phyloP scores from a whole-genome alignment of 2,113 vertebrate genomes.

The Cheilinus undulatus region DNA sequence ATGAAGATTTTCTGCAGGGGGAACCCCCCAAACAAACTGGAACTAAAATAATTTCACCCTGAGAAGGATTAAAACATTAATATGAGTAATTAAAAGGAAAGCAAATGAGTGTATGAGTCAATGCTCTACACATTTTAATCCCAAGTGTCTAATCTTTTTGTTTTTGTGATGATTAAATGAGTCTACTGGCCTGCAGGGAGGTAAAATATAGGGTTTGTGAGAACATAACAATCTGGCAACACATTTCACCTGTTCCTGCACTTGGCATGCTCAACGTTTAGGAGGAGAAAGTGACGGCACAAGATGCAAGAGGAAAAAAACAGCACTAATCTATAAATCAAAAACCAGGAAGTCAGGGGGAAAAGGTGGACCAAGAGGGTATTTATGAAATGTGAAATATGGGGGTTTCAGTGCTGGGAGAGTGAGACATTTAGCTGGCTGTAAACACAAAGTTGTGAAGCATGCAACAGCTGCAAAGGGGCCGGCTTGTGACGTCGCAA shows the following conservation, averaged over 20 bases:
- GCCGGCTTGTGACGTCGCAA: conserved; percentile 82
- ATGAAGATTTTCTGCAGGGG: conserved; percentile 61
- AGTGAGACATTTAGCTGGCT: conserved; percentile 54
- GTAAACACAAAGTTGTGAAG: conserved; percentile 79
- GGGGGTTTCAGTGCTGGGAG: conserved; percentile 45
- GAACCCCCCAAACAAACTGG: conserved; percentile 53
- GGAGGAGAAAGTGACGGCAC: conserved; percentile 63
- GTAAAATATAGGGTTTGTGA: conserved; percentile 66
- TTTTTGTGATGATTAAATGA: conserved; percentile 81
- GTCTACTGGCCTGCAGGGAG: conserved; percentile 62
- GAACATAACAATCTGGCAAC: conserved; percentile 78
- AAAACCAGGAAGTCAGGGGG: conserved; percentile 27
- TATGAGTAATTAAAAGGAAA: conserved; percentile 59
- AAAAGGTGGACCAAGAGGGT: background rate
- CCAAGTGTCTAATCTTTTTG: conserved; percentile 70
- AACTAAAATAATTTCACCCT: conserved; percentile 65
- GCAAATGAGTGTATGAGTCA: conserved; percentile 59
- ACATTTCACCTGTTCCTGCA: conserved; percentile 77
- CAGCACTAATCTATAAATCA: background rate
- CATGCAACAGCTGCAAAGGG: conserved; percentile 92
- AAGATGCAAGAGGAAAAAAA: conserved; percentile 9
- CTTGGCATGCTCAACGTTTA: conserved; percentile 70
- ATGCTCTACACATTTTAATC: conserved; percentile 69
- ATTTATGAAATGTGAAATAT: conserved; percentile 54
- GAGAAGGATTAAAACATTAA: conserved; percentile 57